phyloP scores from a whole-genome alignment of 2,113 vertebrate genomes.

The Tachycineta bicolor region DNA sequence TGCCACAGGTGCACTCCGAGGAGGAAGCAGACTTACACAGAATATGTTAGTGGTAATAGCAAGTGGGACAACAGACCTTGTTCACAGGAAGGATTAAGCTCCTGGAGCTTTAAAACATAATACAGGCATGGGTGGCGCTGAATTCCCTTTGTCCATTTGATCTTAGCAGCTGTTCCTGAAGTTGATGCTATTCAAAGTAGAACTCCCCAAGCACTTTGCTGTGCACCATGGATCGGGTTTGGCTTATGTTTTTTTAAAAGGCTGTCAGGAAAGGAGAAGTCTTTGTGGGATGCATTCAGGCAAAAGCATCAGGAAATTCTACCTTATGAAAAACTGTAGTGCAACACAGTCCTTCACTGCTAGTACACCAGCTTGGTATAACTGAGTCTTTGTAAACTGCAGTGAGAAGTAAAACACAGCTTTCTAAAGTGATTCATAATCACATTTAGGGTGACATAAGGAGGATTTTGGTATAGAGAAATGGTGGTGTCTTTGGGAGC shows the following conservation, averaged over 20 bases:
- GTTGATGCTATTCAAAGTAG: conserved; percentile 56
- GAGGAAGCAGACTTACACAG: not conserved
- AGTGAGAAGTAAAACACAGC: not conserved
- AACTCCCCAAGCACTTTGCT: conserved; percentile 53
- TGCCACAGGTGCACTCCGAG: not conserved
- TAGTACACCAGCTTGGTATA: not conserved
- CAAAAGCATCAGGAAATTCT: not conserved
- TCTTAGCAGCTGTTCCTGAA: conserved; percentile 76
- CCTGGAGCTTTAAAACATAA: conserved; percentile 61
- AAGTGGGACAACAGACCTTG: not conserved
- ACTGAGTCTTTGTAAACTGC: not conserved
- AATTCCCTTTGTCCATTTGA: conserved; percentile 68
- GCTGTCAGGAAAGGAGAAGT: not conserved
- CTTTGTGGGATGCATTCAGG: not conserved
- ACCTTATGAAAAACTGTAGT: not conserved
- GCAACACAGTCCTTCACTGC: not conserved
- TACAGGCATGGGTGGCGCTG: conserved; percentile 10
- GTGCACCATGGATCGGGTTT: not conserved
- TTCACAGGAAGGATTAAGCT: conserved; percentile 25
- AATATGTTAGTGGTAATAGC: not conserved
- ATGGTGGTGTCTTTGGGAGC: not conserved
- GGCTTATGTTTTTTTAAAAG: not conserved
- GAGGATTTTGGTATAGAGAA: not conserved
- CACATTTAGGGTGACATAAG: not conserved
- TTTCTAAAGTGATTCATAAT: not conserved